Evolutionary conservation across 1,140 invertebrate genomes (phyloP).

Genomic region (Macrocentrus cingulum): DNA sequence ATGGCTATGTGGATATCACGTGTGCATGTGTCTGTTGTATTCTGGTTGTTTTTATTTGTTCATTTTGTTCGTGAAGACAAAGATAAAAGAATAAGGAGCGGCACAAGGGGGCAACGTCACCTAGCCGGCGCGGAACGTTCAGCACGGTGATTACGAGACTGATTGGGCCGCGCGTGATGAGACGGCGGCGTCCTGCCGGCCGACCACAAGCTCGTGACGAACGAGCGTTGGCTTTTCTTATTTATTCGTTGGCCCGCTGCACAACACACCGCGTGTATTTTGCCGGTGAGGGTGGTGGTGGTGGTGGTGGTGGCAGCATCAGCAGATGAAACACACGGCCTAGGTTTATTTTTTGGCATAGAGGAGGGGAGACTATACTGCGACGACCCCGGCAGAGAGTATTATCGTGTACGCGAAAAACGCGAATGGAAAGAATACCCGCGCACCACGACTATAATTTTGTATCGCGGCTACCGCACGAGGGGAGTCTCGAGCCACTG

Average conservation of each 20-base stretch:
- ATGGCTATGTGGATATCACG: too few relatives aligned
- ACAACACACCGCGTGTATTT: background rate
- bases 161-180: conserved; percentile 51
- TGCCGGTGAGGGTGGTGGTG: background rate
- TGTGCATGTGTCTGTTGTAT: too few relatives aligned
- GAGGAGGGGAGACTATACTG: conserved; percentile 15
- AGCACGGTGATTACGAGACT: conserved; percentile 51
- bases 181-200: conserved; percentile 46
- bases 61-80: conserved; percentile 2
- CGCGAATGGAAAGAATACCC: too few relatives aligned
- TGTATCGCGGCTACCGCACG: conserved; percentile 39
- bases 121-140: conserved; percentile 23
- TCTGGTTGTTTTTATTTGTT: too few relatives aligned
- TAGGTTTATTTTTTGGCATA: too few relatives aligned
- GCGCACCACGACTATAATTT: conserved; percentile 41
- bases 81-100: conserved; percentile 20
- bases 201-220: conserved; percentile 53
- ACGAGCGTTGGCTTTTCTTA: conserved; percentile 41
- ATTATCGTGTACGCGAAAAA: conserved; percentile 21
- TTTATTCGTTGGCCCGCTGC: conserved; percentile 27
- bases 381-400: too few relatives aligned
- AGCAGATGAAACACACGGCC: too few relatives aligned
- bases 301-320: too few relatives aligned
- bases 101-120: conserved; percentile 22
- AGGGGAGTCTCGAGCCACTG: conserved; percentile 13